Evolutionary conservation across 2,797 vertebrate genomes (phyloP), one percentile per base, ranked within the genome.

Genomic region (Myoxocephalus aenaeus): DNA sequence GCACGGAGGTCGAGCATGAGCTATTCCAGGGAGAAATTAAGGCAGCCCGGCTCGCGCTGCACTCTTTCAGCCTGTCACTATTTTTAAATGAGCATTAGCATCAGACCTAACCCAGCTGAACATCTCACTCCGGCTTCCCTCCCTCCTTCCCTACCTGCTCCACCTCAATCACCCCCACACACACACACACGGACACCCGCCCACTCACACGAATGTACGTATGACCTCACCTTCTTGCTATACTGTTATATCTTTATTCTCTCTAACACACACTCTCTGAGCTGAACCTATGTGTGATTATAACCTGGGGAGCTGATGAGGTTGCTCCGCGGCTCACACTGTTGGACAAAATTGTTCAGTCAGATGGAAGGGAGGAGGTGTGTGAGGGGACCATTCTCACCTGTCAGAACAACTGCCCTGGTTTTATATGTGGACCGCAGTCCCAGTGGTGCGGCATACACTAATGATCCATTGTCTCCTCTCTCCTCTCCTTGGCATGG

Each of bases 11-110:
- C 96, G 96, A 96, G 94, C 94, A 90, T 92, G 94, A 94, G 95
- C 95, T 97, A 97, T 99, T 98, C 98, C 97, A 95, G 95, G 92
- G 97, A 99, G 98, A 99, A 98, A 99, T 98, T 96, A 98, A 96
- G 95, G 96, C 95, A 91, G 95, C 94, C 94, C 77, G 68, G 94
- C 94, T 95, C 94, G 88, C 89, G 66, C 94, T 95, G 95, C 94
- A 90, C 94, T 95, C 91, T 94, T 95, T 91, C 95, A 95, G 96
- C 95, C 96, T 97, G 96, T 97, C 96, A 96, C 96, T 94, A 89
- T 95, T 96, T 96, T 96, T 96, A 97, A 98, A 97, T 95, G 95
- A 96, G 96, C 96, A 96, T 97, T 96, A 96, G 96, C 96, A 96
- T 97, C 96, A 96, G 95, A 95, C 94, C 96, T 96, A 96, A 96